Evolutionary conservation across 2,113 vertebrate genomes (phyloP).

Genomic region (Chloroceryle aenea): DNA sequence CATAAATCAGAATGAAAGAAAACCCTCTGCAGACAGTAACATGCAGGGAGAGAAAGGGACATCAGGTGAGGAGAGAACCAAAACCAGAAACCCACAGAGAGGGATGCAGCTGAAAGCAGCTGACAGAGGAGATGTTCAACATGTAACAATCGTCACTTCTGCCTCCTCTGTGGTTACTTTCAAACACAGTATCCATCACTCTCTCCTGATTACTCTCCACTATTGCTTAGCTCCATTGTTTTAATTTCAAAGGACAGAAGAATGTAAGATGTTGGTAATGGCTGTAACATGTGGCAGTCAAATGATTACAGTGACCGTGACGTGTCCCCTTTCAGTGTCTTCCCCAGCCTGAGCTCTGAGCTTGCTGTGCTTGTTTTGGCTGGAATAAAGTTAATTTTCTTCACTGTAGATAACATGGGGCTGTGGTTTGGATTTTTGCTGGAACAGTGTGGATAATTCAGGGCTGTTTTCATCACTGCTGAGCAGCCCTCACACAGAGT

Average conservation of each 20-base stretch:
- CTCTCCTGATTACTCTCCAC: background rate
- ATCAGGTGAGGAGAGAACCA: background rate
- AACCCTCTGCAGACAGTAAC: background rate
- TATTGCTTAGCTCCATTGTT: background rate
- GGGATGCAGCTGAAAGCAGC: background rate
- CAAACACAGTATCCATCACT: background rate
- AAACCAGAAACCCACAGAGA: background rate
- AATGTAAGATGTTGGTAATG: background rate
- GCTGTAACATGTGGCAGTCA: background rate
- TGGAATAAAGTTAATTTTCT: background rate
- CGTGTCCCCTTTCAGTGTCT: background rate
- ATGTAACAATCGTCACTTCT: background rate
- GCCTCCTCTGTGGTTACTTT: background rate
- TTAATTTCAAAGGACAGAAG: background rate
- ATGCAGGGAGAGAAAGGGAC: fast-evolving
- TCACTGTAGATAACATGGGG: background rate
- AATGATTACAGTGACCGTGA: background rate
- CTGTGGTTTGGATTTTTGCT: background rate
- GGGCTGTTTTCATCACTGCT: fast-evolving
- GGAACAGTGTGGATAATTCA: background rate
- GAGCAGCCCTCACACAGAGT: background rate
- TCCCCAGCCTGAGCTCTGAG: background rate
- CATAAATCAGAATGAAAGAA: background rate
- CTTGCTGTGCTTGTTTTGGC: background rate
- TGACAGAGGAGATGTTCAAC: background rate